phyloP scores from a whole-genome alignment of 2,113 vertebrate species.

The Dipodomys merriami region DNA sequence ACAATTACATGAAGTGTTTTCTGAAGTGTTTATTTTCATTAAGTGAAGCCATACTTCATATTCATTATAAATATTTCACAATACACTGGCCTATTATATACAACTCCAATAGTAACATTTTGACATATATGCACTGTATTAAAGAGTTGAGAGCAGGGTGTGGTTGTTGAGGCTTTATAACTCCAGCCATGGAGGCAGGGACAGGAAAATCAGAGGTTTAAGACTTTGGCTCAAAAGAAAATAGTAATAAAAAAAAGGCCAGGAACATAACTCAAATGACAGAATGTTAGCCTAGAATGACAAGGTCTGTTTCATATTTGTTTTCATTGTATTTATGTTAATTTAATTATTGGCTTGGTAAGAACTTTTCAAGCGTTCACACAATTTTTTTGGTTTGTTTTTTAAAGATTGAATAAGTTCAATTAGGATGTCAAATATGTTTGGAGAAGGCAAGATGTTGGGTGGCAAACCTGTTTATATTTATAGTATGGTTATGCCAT shows the following conservation, averaged over 20 bases:
- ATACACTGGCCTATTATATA: slow-evolving; percentile 24
- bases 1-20: slow-evolving; percentile 42
- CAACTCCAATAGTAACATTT: slow-evolving; percentile 22
- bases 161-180: too few relatives aligned
- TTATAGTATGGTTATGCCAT: not conserved
- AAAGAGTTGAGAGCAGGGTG: too few relatives aligned
- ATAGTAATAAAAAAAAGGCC: not conserved
- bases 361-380: not conserved
- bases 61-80: slow-evolving; percentile 37
- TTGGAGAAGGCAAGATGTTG: not conserved
- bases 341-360: not conserved
- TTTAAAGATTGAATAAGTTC: not conserved
- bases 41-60: not conserved
- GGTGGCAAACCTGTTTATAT: not conserved
- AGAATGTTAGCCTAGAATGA: too few relatives aligned
- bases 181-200: too few relatives aligned
- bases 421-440: not conserved
- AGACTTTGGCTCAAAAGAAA: too few relatives aligned
- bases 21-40: slow-evolving; percentile 56
- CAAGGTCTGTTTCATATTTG: not conserved
- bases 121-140: slow-evolving; percentile 35
- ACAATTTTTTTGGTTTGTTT: not conserved
- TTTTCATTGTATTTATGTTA: not conserved
- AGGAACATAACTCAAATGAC: not conserved
- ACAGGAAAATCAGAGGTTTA: too few relatives aligned